Evolutionary conservation across 1,140 invertebrate genomes (phyloP).

Genomic region (Cyclina sinensis): DNA sequence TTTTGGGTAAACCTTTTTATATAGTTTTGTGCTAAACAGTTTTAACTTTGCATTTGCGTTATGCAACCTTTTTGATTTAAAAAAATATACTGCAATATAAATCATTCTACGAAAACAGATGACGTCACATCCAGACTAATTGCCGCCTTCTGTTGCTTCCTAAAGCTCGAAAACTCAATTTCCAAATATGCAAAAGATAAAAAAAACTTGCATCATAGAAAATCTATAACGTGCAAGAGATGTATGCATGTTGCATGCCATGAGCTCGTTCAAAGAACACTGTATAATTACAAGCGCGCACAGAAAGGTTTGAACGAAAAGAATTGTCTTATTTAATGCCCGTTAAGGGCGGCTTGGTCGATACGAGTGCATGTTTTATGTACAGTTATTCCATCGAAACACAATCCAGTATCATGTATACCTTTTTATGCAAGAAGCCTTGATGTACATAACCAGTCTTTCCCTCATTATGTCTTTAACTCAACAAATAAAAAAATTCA

Average conservation of each 20-base stretch:
- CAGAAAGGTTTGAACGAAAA: not conserved
- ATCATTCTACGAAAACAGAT: not conserved
- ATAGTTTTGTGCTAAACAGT: too few relatives aligned
- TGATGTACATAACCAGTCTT: not conserved
- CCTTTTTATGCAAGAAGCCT: not conserved
- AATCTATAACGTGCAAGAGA: not conserved
- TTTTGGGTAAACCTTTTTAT: too few relatives aligned
- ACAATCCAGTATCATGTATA: not conserved
- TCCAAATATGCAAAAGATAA: not conserved
- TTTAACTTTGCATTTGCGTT: too few relatives aligned
- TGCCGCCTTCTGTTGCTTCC: not conserved
- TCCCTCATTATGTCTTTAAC: not conserved
- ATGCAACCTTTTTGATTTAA: too few relatives aligned
- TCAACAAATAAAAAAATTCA: not conserved
- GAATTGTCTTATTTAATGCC: not conserved
- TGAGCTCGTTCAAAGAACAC: not conserved
- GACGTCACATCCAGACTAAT: not conserved
- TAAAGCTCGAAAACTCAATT: not conserved
- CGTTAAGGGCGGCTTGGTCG: not conserved
- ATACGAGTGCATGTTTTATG: constrained; percentile 11
- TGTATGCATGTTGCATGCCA: not conserved
- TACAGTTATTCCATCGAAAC: not conserved
- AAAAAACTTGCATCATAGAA: not conserved
- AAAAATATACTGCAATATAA: too few relatives aligned
- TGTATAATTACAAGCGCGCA: not conserved